Conservation (phyloP, 2,888 invertebrate species). For the Cryptophagus acutangulus region DNA sequence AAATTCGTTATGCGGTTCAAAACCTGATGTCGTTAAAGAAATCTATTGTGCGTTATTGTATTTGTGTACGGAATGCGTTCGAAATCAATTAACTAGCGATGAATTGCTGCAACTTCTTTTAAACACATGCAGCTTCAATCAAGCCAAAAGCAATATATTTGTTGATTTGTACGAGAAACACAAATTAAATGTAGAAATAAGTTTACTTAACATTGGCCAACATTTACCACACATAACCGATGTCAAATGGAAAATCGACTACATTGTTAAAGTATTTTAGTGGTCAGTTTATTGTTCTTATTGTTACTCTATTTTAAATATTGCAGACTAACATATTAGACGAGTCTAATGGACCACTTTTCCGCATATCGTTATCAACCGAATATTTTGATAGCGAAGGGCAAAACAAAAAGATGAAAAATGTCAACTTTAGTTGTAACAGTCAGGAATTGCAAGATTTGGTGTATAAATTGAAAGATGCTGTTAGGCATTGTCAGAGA, state of each 20-base stretch:
- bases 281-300: background rate
- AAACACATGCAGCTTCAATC: conserved; percentile 34
- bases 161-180: conserved; percentile 36
- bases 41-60: conserved; percentile 38
- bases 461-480: conserved; percentile 62
- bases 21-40: conserved; percentile 42
- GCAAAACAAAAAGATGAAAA: conserved; percentile 44
- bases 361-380: conserved; percentile 39
- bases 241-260: conserved; percentile 59
- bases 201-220: conserved; percentile 41
- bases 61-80: conserved; percentile 37
- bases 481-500: conserved; percentile 58
- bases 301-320: conserved; percentile 5
- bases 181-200: conserved; percentile 33
- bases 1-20: conserved; percentile 34
- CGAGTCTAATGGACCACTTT: conserved; percentile 41
- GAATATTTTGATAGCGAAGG: conserved; percentile 43
- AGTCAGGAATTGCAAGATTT: conserved; percentile 62
- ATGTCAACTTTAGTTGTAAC: conserved; percentile 58
- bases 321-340: conserved; percentile 41
- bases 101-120: conserved; percentile 31
- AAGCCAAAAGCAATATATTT: conserved; percentile 30
- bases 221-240: conserved; percentile 54
- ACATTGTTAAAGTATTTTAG: conserved; percentile 37
- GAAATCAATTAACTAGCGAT: conserved; percentile 33